phyloP scores from a whole-genome alignment of 92 coral and sea anemone genomes.

The Porites divaricata region DNA sequence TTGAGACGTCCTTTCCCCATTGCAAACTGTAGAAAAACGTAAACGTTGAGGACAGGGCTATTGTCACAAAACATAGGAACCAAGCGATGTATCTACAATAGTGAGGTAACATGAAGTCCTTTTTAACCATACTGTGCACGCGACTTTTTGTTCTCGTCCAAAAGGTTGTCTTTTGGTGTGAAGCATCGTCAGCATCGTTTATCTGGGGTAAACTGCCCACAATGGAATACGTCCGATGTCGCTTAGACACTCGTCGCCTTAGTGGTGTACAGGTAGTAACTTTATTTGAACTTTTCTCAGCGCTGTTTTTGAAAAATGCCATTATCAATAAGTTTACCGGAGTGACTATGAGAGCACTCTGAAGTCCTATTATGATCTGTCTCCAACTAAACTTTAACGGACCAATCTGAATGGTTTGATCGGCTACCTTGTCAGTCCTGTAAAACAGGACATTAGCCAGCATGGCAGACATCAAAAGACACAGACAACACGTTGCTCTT shows the following conservation, averaged over 20 bases:
- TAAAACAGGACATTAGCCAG: conserved; percentile 87
- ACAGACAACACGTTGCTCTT: conserved; percentile 81
- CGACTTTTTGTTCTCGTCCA: not conserved
- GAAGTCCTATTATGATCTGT: conserved; percentile 71
- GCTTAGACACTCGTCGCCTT: not conserved
- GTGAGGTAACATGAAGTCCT: conserved; percentile 58
- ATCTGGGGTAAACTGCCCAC: not conserved
- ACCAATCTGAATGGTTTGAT: conserved; percentile 82
- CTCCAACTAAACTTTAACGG: conserved; percentile 86
- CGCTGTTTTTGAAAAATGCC: conserved; percentile 67
- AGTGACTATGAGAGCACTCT: conserved; percentile 78
- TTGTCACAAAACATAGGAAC: conserved; percentile 69
- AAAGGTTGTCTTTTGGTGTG: not conserved
- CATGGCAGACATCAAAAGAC: conserved; percentile 78
- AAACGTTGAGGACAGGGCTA: conserved; percentile 69
- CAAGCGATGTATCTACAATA: conserved; percentile 73
- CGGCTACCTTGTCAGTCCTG: conserved; percentile 48
- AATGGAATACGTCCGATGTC: not conserved
- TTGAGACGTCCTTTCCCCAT: conserved; percentile 85
- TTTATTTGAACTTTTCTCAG: conserved; percentile 17
- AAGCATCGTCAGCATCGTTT: not conserved
- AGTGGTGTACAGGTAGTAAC: not conserved
- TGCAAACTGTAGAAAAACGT: conserved; percentile 84
- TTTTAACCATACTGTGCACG: not conserved
- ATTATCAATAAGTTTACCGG: conserved; percentile 76